Conservation (phyloP, 92 coral and sea anemone genomes). For the Epizoanthus scotinus region DNA sequence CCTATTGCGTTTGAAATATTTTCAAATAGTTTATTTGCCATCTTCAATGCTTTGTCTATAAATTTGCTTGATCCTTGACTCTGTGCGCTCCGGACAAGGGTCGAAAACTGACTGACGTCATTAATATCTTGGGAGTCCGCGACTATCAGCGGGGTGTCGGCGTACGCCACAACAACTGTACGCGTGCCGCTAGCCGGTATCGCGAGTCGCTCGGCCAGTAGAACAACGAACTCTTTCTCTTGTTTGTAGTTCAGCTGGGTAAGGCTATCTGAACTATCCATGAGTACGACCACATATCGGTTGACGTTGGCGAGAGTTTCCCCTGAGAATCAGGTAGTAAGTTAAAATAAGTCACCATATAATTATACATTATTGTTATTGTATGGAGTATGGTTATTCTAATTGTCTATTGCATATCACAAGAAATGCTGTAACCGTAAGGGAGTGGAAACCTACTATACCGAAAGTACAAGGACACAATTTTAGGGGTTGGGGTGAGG, state of each 20-base stretch:
- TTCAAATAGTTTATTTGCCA: not conserved
- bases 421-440: too few species aligned
- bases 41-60: not conserved
- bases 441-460: too few species aligned
- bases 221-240: not conserved
- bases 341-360: too few species aligned
- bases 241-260: not conserved
- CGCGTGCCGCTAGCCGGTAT: not conserved
- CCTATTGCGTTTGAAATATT: not conserved
- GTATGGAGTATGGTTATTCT: too few species aligned
- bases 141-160: not conserved
- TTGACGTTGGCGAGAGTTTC: not conserved
- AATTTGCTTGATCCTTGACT: not conserved
- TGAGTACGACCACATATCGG: not conserved
- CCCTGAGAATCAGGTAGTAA: not conserved
- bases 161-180: not conserved
- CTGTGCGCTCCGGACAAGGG: not conserved
- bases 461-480: too few species aligned
- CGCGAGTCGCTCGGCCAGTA: not conserved
- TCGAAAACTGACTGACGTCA: not conserved
- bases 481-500: too few species aligned
- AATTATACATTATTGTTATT: too few species aligned
- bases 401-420: too few species aligned
- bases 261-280: not conserved
- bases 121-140: not conserved